Base-by-base conservation (phyloP, 1,140 invertebrate species). In the Mactra quadrangularis region DNA sequence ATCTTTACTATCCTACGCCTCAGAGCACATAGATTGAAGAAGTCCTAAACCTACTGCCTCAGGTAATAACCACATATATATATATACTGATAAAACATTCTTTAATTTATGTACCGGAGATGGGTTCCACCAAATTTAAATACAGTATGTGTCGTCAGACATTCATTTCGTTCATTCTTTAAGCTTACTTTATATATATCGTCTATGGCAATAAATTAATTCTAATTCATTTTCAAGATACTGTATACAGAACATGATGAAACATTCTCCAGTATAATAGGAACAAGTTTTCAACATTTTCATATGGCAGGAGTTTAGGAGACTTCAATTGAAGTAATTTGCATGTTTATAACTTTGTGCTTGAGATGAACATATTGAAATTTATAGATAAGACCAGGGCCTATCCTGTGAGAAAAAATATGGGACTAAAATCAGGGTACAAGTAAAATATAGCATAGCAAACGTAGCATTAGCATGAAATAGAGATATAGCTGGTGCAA, bases 1-100 rank as follows among this genome's bases (percentile, higher is more conserved):
- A 75, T 75, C 72, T 57, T 57, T 57, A 47, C 72, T 75, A 60
- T 62, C 33, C 64, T 75, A 75, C 72, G 53, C 57, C 41, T 59
- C 38, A 60, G 55, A 60, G 53, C 57, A 60, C 52, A 75, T 41
- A 19, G 35, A 75, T 31, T 60, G 31, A 74, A 53, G 35, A 75
- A 75, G 52, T 47, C 45, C 72, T 29, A 19, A 33, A 29, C 50
- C 11, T n/a, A 38, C 41, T 45, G 19, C 22, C 17, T 41, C 38
- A 60, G 53, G 33, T 75, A 57, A 60, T n/a, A n/a, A n/a, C n/a
- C n/a, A n/a, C n/a, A n/a, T n/a, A n/a, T n/a, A n/a, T n/a, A n/a
- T n/a, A n/a, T n/a, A n/a, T 29, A 35, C 17, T 27, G 35, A 53
- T 70, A 47, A 57, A 33, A 60, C 29, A 41, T 75, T 60, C 57